A percentile compares a stretch with the other conserved stretches of the same genome.
phyloP scores from a whole-genome alignment of 2,888 invertebrate genomes.

The Microctonus brassicae region DNA sequence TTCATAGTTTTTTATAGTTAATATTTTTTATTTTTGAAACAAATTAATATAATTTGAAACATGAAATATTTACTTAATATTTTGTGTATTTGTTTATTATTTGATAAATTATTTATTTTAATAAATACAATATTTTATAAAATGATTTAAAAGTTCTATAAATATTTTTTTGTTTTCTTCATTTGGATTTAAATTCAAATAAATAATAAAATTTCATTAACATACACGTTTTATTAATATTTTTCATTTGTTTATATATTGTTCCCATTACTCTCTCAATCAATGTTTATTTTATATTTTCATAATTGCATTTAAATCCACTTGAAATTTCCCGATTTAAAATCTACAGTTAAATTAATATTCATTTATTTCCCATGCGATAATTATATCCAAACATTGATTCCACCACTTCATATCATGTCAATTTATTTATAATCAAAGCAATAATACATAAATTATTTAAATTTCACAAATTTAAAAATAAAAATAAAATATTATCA shows the following conservation, averaged over 20 bases:
- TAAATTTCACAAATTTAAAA: neutral
- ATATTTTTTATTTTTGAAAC: too few relatives aligned
- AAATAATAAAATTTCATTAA: neutral
- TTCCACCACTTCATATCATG: neutral
- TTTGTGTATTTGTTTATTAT: neutral
- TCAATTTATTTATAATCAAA: neutral
- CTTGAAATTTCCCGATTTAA: neutral
- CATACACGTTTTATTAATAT: neutral
- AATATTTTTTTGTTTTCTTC: conserved; percentile 10
- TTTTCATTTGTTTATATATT: neutral
- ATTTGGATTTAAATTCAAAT: neutral
- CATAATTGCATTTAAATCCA: neutral
- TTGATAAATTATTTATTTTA: neutral
- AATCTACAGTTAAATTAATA: neutral
- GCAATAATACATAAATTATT: neutral
- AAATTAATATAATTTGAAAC: too few relatives aligned
- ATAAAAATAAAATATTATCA: neutral
- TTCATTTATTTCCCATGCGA: neutral
- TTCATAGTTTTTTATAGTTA: too few relatives aligned
- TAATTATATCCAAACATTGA: neutral
- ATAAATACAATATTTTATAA: conserved; percentile 33
- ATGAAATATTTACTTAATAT: neutral
- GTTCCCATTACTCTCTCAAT: neutral
- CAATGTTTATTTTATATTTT: neutral
- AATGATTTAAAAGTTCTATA: conserved; percentile 37